Evolutionary conservation across 1,140 invertebrate genomes (phyloP), one percentile per base, ranked within the genome.

Genomic region (Caenorhabditis inopinata): DNA sequence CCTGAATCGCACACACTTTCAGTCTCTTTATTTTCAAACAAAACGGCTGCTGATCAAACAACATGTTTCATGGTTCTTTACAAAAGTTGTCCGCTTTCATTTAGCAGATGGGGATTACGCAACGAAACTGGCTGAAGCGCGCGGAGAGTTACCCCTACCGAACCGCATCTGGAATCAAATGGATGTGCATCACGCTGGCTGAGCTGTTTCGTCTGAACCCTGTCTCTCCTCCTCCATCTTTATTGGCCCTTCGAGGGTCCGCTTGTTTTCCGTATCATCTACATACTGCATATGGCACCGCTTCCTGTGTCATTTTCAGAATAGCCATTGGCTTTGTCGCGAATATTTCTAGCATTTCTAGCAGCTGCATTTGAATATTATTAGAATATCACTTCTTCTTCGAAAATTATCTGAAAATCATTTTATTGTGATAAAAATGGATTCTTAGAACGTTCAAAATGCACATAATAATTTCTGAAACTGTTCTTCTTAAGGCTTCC

Each of bases 21-120:
- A 35, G 58, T 42, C n/a, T 68, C 21, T 42, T 9, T 58, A 5
- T 32, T 32, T 32, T 68, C n/a, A 68, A 68, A 68, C 32, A 68
- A 68, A 58, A 38, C n/a, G 29, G 5, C 58, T 42, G 58, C 58
- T 68, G 58, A 68, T 68, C 58, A 68, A 68, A 68, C 58, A 68
- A 68, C 58, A 38, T 68, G 58, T 35, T 68, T 42, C 32, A 68
- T 68, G 58, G 35, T 68, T 68, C 58, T 6, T 58, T 58, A 2
- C 38, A 68, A 68, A 68, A 18, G 35, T 42, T 38, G 35, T 25
- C 0, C 9, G 29, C 23, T 68, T 42, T 42, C 58, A 68, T 68
- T 68, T 68, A 68, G 58, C 58, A 68, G 21, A 38, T n/a, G n/a
- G n/a, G n/a, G n/a, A n/a, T n/a, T n/a, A 42, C 35, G n/a, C 32